Evolutionary conservation across 2,113 vertebrate genomes (phyloP).

Genomic region (Chaetura pelagica): DNA sequence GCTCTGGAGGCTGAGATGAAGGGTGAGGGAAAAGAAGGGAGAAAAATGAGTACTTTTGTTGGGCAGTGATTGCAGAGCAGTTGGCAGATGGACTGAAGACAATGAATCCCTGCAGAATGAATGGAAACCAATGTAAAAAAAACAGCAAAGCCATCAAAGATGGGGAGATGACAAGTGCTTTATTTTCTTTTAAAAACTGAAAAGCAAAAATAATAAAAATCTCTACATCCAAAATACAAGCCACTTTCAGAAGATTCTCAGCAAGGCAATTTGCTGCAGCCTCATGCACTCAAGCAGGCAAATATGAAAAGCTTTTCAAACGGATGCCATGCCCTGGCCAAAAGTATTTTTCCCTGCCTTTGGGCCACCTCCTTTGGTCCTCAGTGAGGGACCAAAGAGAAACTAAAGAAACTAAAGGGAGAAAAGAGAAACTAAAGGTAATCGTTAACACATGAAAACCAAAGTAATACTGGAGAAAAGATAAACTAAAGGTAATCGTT

Average conservation of each 20-base stretch:
- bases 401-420: too few relatives aligned
- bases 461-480: constrained; percentile 67
- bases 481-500: constrained; percentile 76
- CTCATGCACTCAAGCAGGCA: constrained; percentile 32
- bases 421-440: too few relatives aligned
- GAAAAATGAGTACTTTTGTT: not conserved
- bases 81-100: constrained; percentile 11
- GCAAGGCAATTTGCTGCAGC: constrained; percentile 55
- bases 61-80: not conserved
- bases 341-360: constrained; percentile 1
- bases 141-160: not conserved
- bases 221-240: not conserved
- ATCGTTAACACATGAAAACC: too few relatives aligned
- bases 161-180: not conserved
- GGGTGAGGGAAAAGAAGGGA: not conserved
- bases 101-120: constrained; percentile 8
- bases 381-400: constrained; percentile 46
- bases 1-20: not conserved
- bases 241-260: constrained; percentile 67
- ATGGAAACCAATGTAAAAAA: not conserved
- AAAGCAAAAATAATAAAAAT: not conserved
- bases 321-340: not conserved
- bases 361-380: constrained; percentile 60
- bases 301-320: constrained; percentile 68
- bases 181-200: not conserved